Base-by-base conservation (phyloP, 2,888 invertebrate genomes). In the Camptogramma bilineatum region DNA sequence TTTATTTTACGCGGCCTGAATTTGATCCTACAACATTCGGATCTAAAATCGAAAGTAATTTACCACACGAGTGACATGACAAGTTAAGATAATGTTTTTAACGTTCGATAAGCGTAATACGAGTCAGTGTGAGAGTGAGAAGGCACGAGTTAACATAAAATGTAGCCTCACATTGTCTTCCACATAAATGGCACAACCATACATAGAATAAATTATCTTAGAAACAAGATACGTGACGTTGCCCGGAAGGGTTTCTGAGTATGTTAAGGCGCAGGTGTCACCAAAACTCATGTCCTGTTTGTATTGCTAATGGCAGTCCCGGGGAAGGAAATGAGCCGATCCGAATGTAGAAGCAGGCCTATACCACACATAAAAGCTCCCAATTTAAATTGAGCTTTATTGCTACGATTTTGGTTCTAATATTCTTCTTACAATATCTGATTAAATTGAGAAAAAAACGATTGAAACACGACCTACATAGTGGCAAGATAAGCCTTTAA, bases 261-360 rank as follows among this genome's bases (percentile, higher is more conserved):
- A 76, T 73, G 76, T 79, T 77, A 76, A 77, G 79, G 73, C 81
- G 76, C 82, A 88, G 87, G 87, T 87, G 87, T 87, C 86, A 83
- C 84, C 79, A 63, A 83, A 84, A 84, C 79, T 78, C 80, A 73
- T 78, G 82, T 80, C 78, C 75, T 87, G 88, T 90, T 88, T 89
- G 86, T 83, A 74, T 80, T 85, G 82, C 84, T 90, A 90, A 89
- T 90, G 88, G 89, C 79, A 70, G 76, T 66, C 75, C 71, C 76
- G 28, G 28, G 77, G 77, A 76, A 82, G 86, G 85, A 84, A 85
- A 85, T 85, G 81, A 85, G 65, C 60, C 77, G 76, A 77, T 77
- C 77, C 73, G 64, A 76, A 73, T 76, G 73, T 60, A 60, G n/a
- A n/a, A n/a, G 7, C n/a, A 39, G 51, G 52, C 16, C n/a, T 44